Evolutionary conservation across 2,797 vertebrate genomes (phyloP), one percentile per base, ranked within the genome.

Genomic region (Micropoecilia bifurca): DNA sequence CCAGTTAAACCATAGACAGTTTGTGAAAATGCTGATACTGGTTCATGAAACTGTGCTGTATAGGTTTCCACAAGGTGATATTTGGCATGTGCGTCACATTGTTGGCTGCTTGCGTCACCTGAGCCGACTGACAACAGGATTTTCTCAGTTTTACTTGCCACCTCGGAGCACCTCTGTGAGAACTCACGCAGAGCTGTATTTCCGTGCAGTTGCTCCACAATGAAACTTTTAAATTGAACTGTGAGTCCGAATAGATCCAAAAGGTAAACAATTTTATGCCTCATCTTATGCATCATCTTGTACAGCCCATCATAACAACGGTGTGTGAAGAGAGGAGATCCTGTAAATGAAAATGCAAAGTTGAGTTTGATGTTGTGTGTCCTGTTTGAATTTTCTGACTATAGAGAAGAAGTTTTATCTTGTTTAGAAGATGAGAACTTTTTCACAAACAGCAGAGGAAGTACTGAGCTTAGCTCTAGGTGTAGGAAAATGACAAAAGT

Each of bases 61-160:
- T 5, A 47, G 41, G 45, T 73, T 25, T 55, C 57, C 14, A 71
- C 7, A 1, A 0, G 39, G 69, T 6, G 74, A n/a, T 30, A 61
- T 73, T 59, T 82, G 46, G 72, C 53, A 61, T 20, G 43, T 80
- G 63, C 4, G 3, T 68, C 80, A 71, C 33, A 78, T 77, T 79
- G 68, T 46, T 43, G 41, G 45, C 13, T 75, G 72, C 77, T 83
- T 55, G 45, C 41, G 57, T 78, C 71, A 81, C 71, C 57, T 20
- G 6, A 18, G 66, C 18, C 2, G n/a, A 71, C 75, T 39, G 81
- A 79, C 50, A 83, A 83, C 30, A 50, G 3, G 43, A 72, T 81
- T 80, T 78, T 81, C 61, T 80, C 68, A 59, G 55, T 77, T 81
- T 77, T 5, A 59, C 46, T 83, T 71, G 55, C n/a, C 74, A 81